Conservation (phyloP, 2,888 invertebrate species). For the Tanytarsus gracilentus region DNA sequence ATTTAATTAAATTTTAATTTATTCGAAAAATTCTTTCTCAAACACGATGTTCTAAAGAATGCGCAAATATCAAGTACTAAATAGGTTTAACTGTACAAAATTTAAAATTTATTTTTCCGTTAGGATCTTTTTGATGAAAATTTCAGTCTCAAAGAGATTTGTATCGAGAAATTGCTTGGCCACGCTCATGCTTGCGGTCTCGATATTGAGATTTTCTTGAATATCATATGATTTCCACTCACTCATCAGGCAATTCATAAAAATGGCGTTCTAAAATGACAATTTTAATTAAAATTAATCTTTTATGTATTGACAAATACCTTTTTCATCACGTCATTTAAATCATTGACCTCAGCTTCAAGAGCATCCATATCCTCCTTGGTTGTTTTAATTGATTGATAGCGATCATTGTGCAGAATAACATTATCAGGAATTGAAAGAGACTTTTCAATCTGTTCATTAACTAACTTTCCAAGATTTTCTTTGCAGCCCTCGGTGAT, state of each 20-base stretch:
- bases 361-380: not conserved
- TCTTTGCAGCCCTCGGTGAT: not conserved
- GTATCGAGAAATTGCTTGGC: not conserved
- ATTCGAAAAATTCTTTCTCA: too few relatives aligned
- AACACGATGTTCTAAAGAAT: too few relatives aligned
- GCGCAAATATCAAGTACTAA: too few relatives aligned
- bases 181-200: not conserved
- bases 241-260: not conserved
- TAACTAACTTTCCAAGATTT: not conserved
- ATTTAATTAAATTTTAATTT: too few relatives aligned
- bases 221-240: not conserved
- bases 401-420: not conserved
- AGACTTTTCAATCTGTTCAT: not conserved
- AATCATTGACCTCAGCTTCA: not conserved
- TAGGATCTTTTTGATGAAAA: too few relatives aligned
- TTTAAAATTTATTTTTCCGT: too few relatives aligned
- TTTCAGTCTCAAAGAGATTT: too few relatives aligned
- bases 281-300: too few relatives aligned
- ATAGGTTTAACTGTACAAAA: too few relatives aligned
- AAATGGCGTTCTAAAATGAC: constrained; percentile 4
- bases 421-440: constrained; percentile 6
- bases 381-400: not conserved
- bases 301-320: not conserved
- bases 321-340: not conserved
- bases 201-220: not conserved